These are phyloP conservation scores for Drosophila maculinotata DNA, from an alignment of 2,888 invertebrate genomes.

Conservation along the genomic window DNA sequence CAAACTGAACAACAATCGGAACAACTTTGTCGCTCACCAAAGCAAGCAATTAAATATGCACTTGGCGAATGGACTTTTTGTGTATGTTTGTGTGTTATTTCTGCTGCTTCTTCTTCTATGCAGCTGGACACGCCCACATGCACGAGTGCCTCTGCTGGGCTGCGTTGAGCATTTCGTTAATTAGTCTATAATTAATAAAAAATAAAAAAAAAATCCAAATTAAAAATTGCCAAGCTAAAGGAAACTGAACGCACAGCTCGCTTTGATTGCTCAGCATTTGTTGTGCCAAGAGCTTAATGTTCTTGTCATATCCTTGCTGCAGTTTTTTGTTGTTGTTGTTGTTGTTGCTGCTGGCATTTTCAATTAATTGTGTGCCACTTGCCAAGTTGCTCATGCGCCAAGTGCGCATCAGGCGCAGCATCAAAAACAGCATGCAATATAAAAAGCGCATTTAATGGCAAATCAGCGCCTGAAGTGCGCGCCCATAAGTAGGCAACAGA, in stretches of 20 bases:
- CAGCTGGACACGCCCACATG: constrained; percentile 63
- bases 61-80: constrained; percentile 38
- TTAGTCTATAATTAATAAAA: constrained; percentile 75
- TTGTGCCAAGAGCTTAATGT: constrained; percentile 40
- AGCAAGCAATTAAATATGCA: constrained; percentile 73
- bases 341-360: constrained; percentile 37
- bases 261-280: constrained; percentile 59
- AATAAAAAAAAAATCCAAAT: constrained; percentile 23
- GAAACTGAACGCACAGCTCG: constrained; percentile 21
- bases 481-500: constrained; percentile 20
- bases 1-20: constrained; percentile 5
- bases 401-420: constrained; percentile 38
- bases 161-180: constrained; percentile 68
- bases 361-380: constrained; percentile 67
- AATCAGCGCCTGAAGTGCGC: constrained; percentile 25
- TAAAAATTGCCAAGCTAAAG: constrained; percentile 7
- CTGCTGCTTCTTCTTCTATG: constrained; percentile 18
- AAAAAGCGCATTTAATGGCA: constrained; percentile 23
- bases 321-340: constrained; percentile 1
- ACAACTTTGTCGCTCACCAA: constrained; percentile 52
- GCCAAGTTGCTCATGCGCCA: constrained; percentile 35
- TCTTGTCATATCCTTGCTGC: constrained; percentile 46
- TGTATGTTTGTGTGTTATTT: neutral
- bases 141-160: constrained; percentile 59
- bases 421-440: constrained; percentile 6